Conservation (phyloP, 2,888 invertebrate genomes). For the Pyrgus malvae region DNA sequence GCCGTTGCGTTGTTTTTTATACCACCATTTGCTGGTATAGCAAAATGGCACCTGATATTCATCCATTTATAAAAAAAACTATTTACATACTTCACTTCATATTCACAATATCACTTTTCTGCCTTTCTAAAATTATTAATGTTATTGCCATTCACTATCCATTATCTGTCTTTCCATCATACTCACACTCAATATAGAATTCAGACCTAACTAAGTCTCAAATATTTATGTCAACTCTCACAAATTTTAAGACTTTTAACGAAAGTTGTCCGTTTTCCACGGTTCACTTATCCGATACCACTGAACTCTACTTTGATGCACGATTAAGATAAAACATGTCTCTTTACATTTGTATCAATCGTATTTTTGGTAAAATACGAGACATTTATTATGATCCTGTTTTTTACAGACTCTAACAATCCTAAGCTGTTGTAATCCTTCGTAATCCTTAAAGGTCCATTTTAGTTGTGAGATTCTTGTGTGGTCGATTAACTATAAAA, state of each 20-base stretch:
- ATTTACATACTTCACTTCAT: too few relatives aligned
- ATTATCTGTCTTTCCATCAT: neutral
- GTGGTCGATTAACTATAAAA: constrained; percentile 14
- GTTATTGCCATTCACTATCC: neutral
- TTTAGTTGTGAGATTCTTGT: constrained; percentile 1
- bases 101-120: too few relatives aligned
- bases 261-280: neutral
- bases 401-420: neutral
- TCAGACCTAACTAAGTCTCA: neutral
- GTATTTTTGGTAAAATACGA: neutral
- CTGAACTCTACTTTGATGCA: neutral
- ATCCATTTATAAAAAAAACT: too few relatives aligned
- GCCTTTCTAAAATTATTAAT: neutral
- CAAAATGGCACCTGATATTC: too few relatives aligned
- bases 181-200: neutral
- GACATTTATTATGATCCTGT: constrained; percentile 3
- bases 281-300: neutral
- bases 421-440: constrained; percentile 12
- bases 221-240: neutral
- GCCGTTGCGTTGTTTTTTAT: too few relatives aligned
- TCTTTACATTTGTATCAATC: neutral
- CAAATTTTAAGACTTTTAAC: neutral
- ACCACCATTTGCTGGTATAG: neutral
- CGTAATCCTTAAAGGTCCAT: neutral
- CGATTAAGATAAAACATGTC: constrained; percentile 4